Evolutionary conservation across 92 coral and sea anemone genomes (phyloP).

Genomic region (Paragorgia papillata): DNA sequence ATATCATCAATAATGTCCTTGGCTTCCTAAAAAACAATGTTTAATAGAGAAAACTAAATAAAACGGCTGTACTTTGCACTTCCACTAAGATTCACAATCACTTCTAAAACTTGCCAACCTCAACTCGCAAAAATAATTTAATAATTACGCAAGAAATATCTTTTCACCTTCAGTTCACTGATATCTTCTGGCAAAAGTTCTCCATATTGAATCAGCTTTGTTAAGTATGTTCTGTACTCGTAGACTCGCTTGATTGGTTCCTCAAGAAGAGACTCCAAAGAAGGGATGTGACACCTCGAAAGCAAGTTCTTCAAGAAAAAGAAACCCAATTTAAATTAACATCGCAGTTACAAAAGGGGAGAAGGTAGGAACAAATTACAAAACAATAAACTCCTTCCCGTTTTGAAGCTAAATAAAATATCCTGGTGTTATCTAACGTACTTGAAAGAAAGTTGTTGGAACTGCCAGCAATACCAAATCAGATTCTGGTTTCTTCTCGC

Average conservation of each 20-base stretch:
- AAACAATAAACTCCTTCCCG: too few relatives aligned
- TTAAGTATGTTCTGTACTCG: conserved; percentile 72
- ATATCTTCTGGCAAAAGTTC: conserved; percentile 69
- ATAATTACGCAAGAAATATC: neutral
- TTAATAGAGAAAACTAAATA: neutral
- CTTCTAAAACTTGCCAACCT: too few relatives aligned
- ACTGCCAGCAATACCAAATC: conserved; percentile 68
- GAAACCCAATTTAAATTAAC: neutral
- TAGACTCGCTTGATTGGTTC: conserved; percentile 85
- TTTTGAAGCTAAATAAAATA: too few relatives aligned
- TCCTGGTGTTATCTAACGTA: too few relatives aligned
- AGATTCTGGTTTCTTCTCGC: conserved; percentile 88
- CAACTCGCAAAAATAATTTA: too few relatives aligned
- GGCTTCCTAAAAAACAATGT: conserved; percentile 24
- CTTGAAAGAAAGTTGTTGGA: conserved; percentile 81
- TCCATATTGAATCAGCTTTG: conserved; percentile 71
- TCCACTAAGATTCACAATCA: too few relatives aligned
- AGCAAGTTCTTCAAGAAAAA: conserved; percentile 52
- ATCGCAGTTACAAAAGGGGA: too few relatives aligned
- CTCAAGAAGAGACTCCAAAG: conserved; percentile 75
- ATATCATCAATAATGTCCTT: conserved; percentile 18
- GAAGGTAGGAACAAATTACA: too few relatives aligned
- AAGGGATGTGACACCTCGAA: conserved; percentile 61
- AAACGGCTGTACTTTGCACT: too few relatives aligned
- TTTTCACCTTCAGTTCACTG: conserved; percentile 70